Percentiles rank a stretch among this genome's conserved stretches.
These are phyloP conservation scores for Eulacestoma nigropectus DNA, from an alignment of 2,113 vertebrate genomes.

Conservation along the genomic window DNA sequence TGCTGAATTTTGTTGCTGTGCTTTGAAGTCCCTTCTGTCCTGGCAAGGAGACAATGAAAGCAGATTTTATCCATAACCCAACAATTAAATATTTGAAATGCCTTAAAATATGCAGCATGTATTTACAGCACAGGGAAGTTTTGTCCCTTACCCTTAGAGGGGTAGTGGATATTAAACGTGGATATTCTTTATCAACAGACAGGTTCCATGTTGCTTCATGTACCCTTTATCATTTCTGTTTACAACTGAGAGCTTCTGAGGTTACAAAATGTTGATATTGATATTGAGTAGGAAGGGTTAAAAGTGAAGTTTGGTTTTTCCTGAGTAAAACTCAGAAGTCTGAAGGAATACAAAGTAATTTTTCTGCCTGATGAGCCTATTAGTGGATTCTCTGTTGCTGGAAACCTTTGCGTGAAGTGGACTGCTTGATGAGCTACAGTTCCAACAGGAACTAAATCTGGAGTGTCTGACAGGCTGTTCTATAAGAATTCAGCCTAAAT, in stretches of 20 bases:
- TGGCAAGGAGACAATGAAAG: constrained; percentile 75
- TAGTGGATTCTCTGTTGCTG: neutral
- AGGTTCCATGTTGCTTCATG: neutral
- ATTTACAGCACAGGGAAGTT: neutral
- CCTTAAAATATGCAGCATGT: constrained; percentile 31
- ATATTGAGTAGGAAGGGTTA: neutral
- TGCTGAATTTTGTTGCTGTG: constrained; percentile 62
- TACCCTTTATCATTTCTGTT: neutral
- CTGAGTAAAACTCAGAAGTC: neutral
- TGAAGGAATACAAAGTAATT: neutral
- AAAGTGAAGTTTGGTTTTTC: neutral
- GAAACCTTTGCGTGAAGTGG: neutral
- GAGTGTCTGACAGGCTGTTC: neutral
- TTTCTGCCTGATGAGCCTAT: neutral
- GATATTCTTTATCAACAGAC: neutral
- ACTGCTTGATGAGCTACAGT: neutral
- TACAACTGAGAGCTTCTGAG: neutral
- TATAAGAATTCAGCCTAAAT: neutral
- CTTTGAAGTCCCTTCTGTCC: constrained; percentile 78
- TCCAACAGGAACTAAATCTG: neutral
- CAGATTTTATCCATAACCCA: constrained; percentile 42
- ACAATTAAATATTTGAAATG: constrained; percentile 39
- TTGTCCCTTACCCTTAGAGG: neutral
- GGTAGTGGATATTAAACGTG: neutral
- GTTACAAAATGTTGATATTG: neutral